phyloP scores from a whole-genome alignment of 2,797 vertebrate species.

The Ibycter americanus region DNA sequence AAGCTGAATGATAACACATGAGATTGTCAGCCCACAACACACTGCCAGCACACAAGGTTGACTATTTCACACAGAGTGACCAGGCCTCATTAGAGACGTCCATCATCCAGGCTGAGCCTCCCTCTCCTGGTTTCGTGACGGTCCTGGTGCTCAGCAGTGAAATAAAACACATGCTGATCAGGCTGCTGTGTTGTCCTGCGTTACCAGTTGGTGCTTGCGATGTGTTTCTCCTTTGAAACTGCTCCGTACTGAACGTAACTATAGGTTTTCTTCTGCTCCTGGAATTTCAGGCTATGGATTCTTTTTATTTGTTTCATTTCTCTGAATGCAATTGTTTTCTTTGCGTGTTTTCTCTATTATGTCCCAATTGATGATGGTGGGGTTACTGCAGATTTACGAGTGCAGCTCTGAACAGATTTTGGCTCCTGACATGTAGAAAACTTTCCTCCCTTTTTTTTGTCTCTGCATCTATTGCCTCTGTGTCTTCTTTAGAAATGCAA shows the following conservation, averaged over 20 bases:
- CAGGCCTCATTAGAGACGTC: neutral
- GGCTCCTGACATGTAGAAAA: neutral
- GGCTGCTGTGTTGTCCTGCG: neutral
- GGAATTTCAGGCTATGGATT: neutral
- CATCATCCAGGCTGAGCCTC: neutral
- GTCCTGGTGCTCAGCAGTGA: neutral
- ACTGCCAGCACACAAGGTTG: neutral
- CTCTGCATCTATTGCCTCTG: neutral
- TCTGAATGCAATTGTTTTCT: neutral
- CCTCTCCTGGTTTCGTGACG: neutral
- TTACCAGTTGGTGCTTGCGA: neutral
- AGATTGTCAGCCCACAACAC: neutral
- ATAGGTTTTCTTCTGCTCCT: neutral
- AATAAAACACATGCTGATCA: neutral
- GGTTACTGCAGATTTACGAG: neutral
- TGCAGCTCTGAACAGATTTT: neutral
- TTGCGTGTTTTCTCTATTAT: neutral
- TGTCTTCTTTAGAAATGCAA: neutral
- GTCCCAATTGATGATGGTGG: neutral
- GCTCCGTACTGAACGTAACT: fast-evolving
- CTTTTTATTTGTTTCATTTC: neutral
- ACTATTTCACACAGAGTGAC: neutral
- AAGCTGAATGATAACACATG: slow-evolving; percentile 28
- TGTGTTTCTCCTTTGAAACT: neutral
- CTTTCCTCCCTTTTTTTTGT: neutral